Conservation (phyloP, 1,140 invertebrate genomes). For the Eurosta solidaginis region DNA sequence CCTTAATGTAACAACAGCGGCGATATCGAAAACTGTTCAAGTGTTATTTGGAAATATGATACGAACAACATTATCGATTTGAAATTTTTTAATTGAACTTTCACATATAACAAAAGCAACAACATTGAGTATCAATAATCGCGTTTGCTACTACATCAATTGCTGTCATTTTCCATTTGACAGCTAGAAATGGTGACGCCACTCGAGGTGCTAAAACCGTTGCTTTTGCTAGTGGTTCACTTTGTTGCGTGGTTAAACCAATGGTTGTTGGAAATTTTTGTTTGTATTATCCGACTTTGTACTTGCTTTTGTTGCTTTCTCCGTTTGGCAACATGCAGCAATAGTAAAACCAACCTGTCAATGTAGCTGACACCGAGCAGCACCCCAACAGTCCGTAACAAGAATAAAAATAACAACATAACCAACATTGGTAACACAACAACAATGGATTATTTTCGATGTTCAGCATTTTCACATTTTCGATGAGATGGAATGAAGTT, state of each 20-base stretch:
- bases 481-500: slow-evolving; percentile 21
- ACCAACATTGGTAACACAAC: neutral
- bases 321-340: neutral
- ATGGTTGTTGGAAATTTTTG: neutral
- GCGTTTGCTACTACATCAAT: neutral
- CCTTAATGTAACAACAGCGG: neutral
- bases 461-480: neutral
- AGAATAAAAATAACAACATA: neutral
- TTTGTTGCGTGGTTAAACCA: neutral
- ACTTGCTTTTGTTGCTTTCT: neutral
- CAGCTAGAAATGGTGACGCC: neutral
- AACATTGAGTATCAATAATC: neutral
- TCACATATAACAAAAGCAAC: neutral
- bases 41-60: neutral
- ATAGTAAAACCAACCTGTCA: slow-evolving; percentile 14
- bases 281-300: neutral
- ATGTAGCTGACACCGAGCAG: slow-evolving; percentile 12
- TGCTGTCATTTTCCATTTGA: slow-evolving; percentile 3
- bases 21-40: neutral
- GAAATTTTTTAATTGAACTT: neutral
- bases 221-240: neutral
- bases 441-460: neutral
- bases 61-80: neutral
- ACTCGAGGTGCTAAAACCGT: neutral
- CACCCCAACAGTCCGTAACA: slow-evolving; percentile 6